Evolutionary conservation across 2,113 vertebrate genomes (phyloP).

Genomic region (Dolichallabes microphthalmus): DNA sequence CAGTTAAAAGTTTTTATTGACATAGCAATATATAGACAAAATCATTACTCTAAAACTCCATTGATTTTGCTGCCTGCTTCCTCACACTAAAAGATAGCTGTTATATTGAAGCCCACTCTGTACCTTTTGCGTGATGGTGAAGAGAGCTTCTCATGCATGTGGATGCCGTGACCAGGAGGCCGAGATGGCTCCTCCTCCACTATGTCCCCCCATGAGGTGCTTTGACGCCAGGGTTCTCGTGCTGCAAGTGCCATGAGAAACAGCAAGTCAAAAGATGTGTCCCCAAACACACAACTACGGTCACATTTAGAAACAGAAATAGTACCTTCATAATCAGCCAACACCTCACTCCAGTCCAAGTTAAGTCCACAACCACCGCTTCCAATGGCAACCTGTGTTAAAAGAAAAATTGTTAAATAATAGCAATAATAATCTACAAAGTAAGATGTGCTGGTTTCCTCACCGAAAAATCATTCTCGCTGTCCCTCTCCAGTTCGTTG

Average conservation of each 20-base stretch:
- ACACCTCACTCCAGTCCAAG: slow-evolving; percentile 93
- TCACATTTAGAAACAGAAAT: neutral
- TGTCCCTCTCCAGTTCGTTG: slow-evolving; percentile 90
- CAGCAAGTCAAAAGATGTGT: neutral
- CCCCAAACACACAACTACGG: neutral
- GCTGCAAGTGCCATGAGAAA: slow-evolving; percentile 66
- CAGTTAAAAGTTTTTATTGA: slow-evolving; percentile 15
- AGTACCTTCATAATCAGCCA: slow-evolving; percentile 96
- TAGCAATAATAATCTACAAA: neutral
- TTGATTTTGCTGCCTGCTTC: neutral
- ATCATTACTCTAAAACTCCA: neutral
- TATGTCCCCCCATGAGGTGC: slow-evolving; percentile 95
- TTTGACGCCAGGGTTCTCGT: slow-evolving; percentile 93
- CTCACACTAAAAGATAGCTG: neutral
- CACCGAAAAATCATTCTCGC: slow-evolving; percentile 91
- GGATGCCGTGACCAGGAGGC: slow-evolving; percentile 95
- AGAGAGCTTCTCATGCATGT: slow-evolving; percentile 98
- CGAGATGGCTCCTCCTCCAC: slow-evolving; percentile 94
- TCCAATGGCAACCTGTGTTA: slow-evolving; percentile 78
- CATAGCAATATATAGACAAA: neutral
- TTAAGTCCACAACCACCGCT: slow-evolving; percentile 81
- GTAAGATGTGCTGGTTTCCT: slow-evolving; percentile 54
- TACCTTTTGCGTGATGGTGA: slow-evolving; percentile 97
- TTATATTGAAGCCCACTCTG: neutral
- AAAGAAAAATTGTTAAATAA: neutral